Evolutionary conservation across 2,888 invertebrate genomes (phyloP), one percentile per base, ranked within the genome.

Genomic region (Drosophila fulvimacula): DNA sequence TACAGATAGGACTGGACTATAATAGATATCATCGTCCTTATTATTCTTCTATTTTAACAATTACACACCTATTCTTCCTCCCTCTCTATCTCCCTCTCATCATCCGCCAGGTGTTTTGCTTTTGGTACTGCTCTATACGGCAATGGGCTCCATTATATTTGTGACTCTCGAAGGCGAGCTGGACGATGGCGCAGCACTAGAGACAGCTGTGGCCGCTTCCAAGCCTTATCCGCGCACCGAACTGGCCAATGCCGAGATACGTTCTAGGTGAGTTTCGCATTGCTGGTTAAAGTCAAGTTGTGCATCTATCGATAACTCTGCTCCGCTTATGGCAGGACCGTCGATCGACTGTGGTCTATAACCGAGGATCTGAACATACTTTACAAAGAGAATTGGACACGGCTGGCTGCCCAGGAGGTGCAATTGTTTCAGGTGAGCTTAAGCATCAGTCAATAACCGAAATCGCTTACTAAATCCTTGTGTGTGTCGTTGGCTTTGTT

Each of bases 321-420:
- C 3, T 2, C 7, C 15, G 19, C 19, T 11, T 1, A 39, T 55
- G 10, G 30, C 71, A 93, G 94, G 78, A 96, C 97, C 5, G 97
- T 97, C 3, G 96, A 96, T 92, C 94, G 95, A 15, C 93, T 97
- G 67, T 97, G 97, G 97, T 95, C 96, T 68, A 96, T 97, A 77
- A 97, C 98, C 0, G 96, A 96, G 91, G 96, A 96, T 90, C 93
- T 97, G 61, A 98, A 98, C 91, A 97, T 98, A 81, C 93, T 98
- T 63, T 97, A 97, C 91, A 96, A 96, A 89, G 96, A 97, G 87
- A 98, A 98, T 92, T 98, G 98, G 98, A 98, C 97, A 17, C 94
- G 95, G 76, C 92, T 97, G 73, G 97, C 97, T 0, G 96, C 97
- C n/a, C 95, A 96, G 78, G 96, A 97, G 92, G 96, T 98, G 80